These are phyloP conservation scores for Xanthorhoe spadicearia DNA, from an alignment of 2,888 invertebrate genomes.

Conservation along the genomic window DNA sequence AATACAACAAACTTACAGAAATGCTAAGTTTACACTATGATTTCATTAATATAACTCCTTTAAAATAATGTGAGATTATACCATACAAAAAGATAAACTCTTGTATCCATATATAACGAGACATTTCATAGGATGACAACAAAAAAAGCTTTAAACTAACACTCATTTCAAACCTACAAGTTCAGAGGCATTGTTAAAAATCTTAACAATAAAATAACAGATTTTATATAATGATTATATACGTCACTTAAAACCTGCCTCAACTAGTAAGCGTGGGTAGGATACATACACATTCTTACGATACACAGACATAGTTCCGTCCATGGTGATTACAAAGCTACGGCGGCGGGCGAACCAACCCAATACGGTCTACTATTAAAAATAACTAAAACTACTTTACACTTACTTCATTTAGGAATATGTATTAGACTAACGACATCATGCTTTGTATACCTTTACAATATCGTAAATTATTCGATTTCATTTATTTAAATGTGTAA, in stretches of 20 bases:
- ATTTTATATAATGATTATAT: constrained; percentile 5
- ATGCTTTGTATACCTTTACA: constrained; percentile 33
- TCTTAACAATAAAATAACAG: constrained; percentile 22
- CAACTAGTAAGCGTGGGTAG: constrained; percentile 19
- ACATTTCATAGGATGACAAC: constrained; percentile 21
- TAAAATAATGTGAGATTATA: constrained; percentile 29
- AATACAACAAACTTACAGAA: constrained; percentile 40
- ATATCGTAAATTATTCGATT: constrained; percentile 35
- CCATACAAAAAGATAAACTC: constrained; percentile 17
- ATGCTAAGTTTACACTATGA: constrained; percentile 30
- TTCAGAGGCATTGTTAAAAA: constrained; percentile 9
- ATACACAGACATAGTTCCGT: neutral
- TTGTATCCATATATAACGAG: constrained; percentile 4
- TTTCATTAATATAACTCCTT: constrained; percentile 25
- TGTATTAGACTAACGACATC: constrained; percentile 45
- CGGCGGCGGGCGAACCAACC: constrained; percentile 12
- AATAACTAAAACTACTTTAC: constrained; percentile 69
- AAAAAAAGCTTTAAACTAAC: constrained; percentile 33
- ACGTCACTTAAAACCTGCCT: neutral
- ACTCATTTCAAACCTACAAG: constrained; percentile 12
- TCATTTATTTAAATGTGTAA: constrained; percentile 12
- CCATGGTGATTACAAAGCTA: constrained; percentile 20
- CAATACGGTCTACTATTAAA: constrained; percentile 40
- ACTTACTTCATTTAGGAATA: constrained; percentile 72
- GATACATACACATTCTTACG: constrained; percentile 22